A percentile compares a stretch with the other conserved stretches of the same genome.
These are phyloP conservation scores for Furcula furcula DNA, from an alignment of 2,888 invertebrate genomes.

Conservation along the genomic window DNA sequence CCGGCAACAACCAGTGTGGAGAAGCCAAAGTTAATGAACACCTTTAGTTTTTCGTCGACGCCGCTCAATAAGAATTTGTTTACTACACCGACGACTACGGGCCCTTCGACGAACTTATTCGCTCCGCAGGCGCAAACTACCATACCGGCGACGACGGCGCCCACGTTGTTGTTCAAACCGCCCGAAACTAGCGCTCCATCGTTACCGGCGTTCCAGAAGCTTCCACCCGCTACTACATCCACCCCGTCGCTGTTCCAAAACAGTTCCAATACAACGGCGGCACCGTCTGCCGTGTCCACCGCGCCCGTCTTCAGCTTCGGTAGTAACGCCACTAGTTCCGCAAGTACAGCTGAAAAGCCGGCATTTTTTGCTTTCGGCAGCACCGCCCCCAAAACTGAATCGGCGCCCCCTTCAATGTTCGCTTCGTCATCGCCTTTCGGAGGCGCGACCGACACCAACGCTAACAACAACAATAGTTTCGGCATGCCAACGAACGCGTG, in stretches of 20 bases:
- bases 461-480: slow-evolving; percentile 18
- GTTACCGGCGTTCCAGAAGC: slow-evolving; percentile 37
- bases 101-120: slow-evolving; percentile 24
- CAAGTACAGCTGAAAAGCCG: slow-evolving; percentile 41
- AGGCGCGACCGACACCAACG: slow-evolving; percentile 16
- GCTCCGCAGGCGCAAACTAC: slow-evolving; percentile 8
- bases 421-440: slow-evolving; percentile 33
- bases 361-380: slow-evolving; percentile 57
- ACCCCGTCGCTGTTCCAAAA: slow-evolving; percentile 26
- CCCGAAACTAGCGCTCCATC: slow-evolving; percentile 25
- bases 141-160: slow-evolving; percentile 12
- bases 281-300: slow-evolving; percentile 16
- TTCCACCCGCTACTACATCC: slow-evolving; percentile 19
- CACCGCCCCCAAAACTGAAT: slow-evolving; percentile 32
- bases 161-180: slow-evolving; percentile 37
- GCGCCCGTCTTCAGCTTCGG: slow-evolving; percentile 56
- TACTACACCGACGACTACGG: slow-evolving; percentile 20
- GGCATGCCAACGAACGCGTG: slow-evolving; percentile 38
- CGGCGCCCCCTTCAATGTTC: slow-evolving; percentile 24
- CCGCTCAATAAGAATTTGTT: slow-evolving; percentile 28
- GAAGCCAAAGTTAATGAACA: slow-evolving; percentile 17
- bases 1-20: slow-evolving; percentile 7
- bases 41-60: slow-evolving; percentile 32
- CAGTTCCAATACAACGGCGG: slow-evolving; percentile 9
- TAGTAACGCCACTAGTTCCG: slow-evolving; percentile 18